Evolutionary conservation across 2,888 invertebrate species (phyloP).

Genomic region (Norana najaformis): DNA sequence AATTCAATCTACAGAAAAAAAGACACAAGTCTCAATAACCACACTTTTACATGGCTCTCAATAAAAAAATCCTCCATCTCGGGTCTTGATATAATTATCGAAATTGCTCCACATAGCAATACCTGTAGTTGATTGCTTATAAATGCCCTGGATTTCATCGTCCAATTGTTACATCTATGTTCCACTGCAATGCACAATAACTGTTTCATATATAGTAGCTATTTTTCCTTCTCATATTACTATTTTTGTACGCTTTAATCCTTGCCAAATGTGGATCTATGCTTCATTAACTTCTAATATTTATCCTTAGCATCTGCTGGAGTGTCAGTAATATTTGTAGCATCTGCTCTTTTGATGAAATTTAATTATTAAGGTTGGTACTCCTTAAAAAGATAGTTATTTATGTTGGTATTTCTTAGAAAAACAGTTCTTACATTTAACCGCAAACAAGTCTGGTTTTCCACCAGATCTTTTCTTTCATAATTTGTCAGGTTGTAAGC

Average conservation of each 20-base stretch:
- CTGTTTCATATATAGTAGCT: too few species aligned
- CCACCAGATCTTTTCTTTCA: slow-evolving; percentile 1
- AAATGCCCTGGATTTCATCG: too few species aligned
- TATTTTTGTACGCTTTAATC: too few species aligned
- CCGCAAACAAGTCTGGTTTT: not conserved
- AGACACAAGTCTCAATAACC: not conserved
- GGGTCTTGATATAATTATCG: too few species aligned
- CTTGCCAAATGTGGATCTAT: not conserved
- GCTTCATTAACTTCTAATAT: not conserved
- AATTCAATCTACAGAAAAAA: not conserved
- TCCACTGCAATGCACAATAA: too few species aligned
- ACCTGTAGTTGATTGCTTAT: too few species aligned
- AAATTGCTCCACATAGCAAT: too few species aligned
- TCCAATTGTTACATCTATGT: too few species aligned
- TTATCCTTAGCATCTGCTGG: not conserved
- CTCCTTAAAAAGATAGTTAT: not conserved
- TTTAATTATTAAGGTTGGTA: not conserved
- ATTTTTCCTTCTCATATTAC: too few species aligned
- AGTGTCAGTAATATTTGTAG: not conserved
- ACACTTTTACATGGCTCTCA: not conserved
- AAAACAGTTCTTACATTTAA: not conserved
- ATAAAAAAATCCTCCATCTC: not conserved
- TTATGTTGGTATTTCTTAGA: not conserved
- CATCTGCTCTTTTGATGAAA: not conserved
- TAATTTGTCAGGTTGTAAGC: not conserved